phyloP scores from a whole-genome alignment of 2,113 vertebrate species.

The Cebidichthys violaceus region DNA sequence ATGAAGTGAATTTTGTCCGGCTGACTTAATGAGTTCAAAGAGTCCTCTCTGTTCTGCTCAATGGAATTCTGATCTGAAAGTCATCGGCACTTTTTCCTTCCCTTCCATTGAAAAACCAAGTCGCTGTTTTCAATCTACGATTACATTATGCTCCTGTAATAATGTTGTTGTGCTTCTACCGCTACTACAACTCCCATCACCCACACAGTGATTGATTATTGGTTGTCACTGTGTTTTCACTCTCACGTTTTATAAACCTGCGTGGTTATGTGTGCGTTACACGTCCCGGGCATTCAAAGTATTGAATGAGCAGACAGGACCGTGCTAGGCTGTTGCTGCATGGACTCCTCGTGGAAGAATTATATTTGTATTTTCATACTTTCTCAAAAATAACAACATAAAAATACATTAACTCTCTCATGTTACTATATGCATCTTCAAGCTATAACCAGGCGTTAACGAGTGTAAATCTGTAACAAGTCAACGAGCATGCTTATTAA shows the following conservation, averaged over 20 bases:
- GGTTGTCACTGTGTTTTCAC: too few species aligned
- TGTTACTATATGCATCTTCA: not conserved
- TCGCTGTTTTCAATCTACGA: not conserved
- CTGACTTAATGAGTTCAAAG: not conserved
- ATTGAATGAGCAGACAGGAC: too few species aligned
- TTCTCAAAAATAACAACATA: not conserved
- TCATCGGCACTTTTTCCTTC: not conserved
- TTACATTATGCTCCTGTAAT: not conserved
- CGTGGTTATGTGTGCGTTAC: too few species aligned
- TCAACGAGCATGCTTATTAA: too few species aligned
- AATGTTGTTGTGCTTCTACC: not conserved
- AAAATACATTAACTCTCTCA: not conserved
- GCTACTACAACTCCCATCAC: not conserved
- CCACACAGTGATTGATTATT: not conserved
- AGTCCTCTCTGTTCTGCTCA: not conserved
- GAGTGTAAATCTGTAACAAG: too few species aligned
- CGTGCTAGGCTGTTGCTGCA: too few species aligned
- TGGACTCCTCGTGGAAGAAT: too few species aligned
- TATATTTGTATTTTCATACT: too few species aligned
- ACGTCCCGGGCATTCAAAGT: too few species aligned
- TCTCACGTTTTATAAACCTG: too few species aligned
- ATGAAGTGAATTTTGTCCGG: not conserved
- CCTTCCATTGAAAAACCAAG: not conserved
- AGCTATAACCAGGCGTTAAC: too few species aligned
- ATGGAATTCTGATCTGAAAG: not conserved